Percentiles rank a stretch among this genome's conserved stretches.
Evolutionary conservation across 2,797 vertebrate species (phyloP).

Genomic region (Falco columbarius): DNA sequence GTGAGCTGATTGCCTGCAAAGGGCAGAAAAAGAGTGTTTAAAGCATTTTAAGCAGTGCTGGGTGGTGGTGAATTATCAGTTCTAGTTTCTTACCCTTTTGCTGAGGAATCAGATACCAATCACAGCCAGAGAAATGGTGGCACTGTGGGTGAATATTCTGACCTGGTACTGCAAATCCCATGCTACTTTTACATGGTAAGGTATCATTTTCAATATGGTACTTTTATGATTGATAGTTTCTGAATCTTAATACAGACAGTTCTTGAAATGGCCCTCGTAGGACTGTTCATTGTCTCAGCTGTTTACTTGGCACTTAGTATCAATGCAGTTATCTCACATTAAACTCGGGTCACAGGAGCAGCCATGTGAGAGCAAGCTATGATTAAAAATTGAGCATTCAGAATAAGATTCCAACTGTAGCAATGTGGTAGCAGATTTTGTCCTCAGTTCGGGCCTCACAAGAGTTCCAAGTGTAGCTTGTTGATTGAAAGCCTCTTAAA

Average conservation of each 20-base stretch:
- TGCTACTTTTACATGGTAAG: neutral
- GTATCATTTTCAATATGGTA: neutral
- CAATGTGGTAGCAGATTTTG: neutral
- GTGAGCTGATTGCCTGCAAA: constrained; percentile 12
- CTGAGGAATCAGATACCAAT: neutral
- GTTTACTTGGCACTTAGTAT: neutral
- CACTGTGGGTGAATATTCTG: neutral
- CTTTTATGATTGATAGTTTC: neutral
- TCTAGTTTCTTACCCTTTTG: neutral
- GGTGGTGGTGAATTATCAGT: neutral
- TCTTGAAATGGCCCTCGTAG: neutral
- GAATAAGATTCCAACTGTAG: neutral
- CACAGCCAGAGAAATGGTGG: neutral
- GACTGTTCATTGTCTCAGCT: neutral
- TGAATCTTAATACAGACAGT: neutral
- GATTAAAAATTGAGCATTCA: neutral
- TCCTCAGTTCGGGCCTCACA: neutral
- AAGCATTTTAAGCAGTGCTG: neutral
- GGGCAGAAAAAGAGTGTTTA: constrained; percentile 3
- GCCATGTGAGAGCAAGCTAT: neutral
- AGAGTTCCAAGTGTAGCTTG: neutral
- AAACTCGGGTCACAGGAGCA: neutral
- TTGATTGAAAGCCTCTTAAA: neutral
- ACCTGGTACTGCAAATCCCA: neutral
- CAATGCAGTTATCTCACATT: neutral